Evolutionary conservation across 2,888 invertebrate genomes (phyloP), one percentile per base, ranked within the genome.

Genomic region (Melinopterus prodromus): DNA sequence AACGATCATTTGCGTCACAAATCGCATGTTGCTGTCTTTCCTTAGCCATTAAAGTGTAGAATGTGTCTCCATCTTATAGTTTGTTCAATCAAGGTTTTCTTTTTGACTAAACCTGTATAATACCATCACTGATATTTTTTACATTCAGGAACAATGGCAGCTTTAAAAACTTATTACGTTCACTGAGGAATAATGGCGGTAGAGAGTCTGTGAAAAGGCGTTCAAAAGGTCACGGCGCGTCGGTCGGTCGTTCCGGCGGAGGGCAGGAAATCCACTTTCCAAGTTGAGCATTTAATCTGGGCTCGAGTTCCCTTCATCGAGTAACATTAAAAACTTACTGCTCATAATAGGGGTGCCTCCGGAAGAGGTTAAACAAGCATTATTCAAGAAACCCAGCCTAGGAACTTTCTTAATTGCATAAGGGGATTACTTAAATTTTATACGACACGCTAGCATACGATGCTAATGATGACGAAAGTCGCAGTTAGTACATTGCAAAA

Each of bases 251-350:
- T 53, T 53, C 53, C 53, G 12, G 7, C 53, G 53, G 7, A 53
- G 53, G 53, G 53, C 53, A 53, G 53, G 53, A 53, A 53, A 53
- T 53, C 53, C 53, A 53, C 53, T 53, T 53, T 53, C 53, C 53
- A 53, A 53, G 53, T 53, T 53, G 53, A 53, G 53, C 53, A 53
- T 53, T 53, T 53, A 53, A 53, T 53, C 53, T 53, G 53, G 53
- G 53, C 53, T 53, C 53, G 53, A 53, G 53, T 53, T 53, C 53
- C 12, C 53, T 53, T 53, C 53, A 53, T 53, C 53, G 53, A 53
- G 9, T 53, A 53, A 53, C 53, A 53, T 53, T 53, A 53, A 53
- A 53, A 53, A 53, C 53, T 53, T 53, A 53, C 53, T 53, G 53
- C 53, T 53, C 5, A 53, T 53, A 9, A 53, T 53, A 53, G 12